Conservation (phyloP, 2,797 vertebrate genomes). For the Halcyon leucocephala region DNA sequence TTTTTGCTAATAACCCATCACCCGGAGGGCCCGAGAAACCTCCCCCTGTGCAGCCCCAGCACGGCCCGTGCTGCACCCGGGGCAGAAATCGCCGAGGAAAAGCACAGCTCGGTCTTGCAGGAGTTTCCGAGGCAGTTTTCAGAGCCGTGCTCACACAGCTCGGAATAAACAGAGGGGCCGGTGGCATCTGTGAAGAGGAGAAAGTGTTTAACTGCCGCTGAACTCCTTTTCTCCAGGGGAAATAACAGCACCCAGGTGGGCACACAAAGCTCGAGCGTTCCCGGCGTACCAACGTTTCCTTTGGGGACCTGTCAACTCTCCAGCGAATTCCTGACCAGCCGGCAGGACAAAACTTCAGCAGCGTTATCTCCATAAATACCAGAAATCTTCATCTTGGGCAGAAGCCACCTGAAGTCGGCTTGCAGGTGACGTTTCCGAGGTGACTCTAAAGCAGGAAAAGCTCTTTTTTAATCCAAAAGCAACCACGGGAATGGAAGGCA, state of each 20-base stretch:
- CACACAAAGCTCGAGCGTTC: background rate
- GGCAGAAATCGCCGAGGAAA: background rate
- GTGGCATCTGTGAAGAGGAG: background rate
- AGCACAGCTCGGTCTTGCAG: accelerated
- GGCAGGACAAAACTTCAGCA: background rate
- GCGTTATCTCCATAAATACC: background rate
- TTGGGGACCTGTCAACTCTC: background rate
- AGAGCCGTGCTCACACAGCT: background rate
- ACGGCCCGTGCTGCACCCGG: accelerated
- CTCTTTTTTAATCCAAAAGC: background rate
- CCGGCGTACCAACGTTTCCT: background rate
- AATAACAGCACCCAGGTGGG: background rate
- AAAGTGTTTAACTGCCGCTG: background rate
- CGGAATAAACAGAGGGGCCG: background rate
- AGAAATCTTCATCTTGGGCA: background rate
- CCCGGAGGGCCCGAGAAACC: background rate
- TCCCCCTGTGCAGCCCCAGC: accelerated
- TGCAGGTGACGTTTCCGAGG: background rate
- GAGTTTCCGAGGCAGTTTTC: accelerated
- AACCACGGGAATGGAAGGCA: background rate
- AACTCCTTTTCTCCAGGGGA: background rate
- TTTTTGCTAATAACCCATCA: background rate
- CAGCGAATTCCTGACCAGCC: background rate
- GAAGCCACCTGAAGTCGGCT: background rate
- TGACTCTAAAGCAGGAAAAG: background rate